phyloP scores from a whole-genome alignment of 2,888 invertebrate species.

The Epistrophe eligans region DNA sequence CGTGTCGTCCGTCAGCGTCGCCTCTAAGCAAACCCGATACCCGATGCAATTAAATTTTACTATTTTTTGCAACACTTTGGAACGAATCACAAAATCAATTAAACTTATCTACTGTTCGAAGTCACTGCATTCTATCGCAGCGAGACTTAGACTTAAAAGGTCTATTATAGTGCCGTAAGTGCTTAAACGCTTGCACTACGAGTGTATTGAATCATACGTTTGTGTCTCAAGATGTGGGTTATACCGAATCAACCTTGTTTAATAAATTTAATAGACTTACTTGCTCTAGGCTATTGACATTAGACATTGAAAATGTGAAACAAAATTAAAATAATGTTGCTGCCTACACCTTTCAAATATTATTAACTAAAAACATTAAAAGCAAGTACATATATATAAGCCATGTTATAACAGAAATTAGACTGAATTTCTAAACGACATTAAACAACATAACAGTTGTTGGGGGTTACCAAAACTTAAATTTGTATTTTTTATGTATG shows the following conservation, averaged over 20 bases:
- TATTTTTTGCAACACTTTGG: background rate
- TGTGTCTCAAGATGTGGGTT: background rate
- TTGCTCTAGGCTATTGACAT: background rate
- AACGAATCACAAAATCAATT: background rate
- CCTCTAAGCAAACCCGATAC: too few species aligned
- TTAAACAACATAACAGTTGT: too few species aligned
- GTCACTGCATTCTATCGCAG: background rate
- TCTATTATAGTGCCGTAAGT: background rate
- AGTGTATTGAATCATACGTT: background rate
- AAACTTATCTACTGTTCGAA: background rate
- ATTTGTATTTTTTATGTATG: too few species aligned
- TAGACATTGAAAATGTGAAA: slow-evolving; percentile 5
- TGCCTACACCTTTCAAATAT: background rate
- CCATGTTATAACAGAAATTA: too few species aligned
- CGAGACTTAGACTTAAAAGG: background rate
- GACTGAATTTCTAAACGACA: too few species aligned
- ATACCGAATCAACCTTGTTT: background rate
- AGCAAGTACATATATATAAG: too few species aligned
- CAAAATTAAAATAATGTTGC: background rate
- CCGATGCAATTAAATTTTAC: background rate
- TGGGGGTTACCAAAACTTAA: too few species aligned
- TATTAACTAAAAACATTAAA: too few species aligned
- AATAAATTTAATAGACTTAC: background rate
- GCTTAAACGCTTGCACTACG: background rate
- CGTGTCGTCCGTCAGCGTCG: too few species aligned